Percentiles rank a stretch among this genome's conserved stretches.
Conservation (phyloP, 2,113 vertebrate species). For the Charadrius vociferus region DNA sequence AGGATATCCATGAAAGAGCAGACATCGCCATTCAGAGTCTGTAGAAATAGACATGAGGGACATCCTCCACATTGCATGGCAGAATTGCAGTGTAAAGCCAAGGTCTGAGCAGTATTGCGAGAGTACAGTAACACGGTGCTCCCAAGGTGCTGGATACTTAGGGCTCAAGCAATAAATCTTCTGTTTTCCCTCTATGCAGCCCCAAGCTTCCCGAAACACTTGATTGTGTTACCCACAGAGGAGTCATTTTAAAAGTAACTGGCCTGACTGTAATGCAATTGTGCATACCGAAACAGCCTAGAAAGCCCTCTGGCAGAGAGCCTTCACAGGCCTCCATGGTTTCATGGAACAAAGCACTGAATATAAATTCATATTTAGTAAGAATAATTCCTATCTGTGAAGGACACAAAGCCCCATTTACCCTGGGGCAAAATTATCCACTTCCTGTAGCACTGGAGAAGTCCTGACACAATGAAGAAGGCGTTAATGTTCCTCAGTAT, state of each 20-base stretch:
- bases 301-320: not conserved
- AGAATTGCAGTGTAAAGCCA: not conserved
- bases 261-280: not conserved
- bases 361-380: not conserved
- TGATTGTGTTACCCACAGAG: not conserved
- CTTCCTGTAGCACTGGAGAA: not conserved
- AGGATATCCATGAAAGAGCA: not conserved
- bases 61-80: not conserved
- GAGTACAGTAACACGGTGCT: not conserved
- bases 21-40: not conserved
- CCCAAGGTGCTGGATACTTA: not conserved
- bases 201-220: not conserved
- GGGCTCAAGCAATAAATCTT: not conserved
- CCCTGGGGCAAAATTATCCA: not conserved
- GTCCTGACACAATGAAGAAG: not conserved
- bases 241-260: not conserved
- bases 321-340: not conserved
- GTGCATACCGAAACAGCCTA: not conserved
- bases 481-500: not conserved
- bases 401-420: not conserved
- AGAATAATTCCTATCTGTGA: not conserved
- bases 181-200: not conserved
- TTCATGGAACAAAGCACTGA: not conserved
- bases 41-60: not conserved
- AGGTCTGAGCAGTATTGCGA: not conserved